Evolutionary conservation across 2,797 vertebrate genomes (phyloP).

Genomic region (Scolopax bukidnonensis): DNA sequence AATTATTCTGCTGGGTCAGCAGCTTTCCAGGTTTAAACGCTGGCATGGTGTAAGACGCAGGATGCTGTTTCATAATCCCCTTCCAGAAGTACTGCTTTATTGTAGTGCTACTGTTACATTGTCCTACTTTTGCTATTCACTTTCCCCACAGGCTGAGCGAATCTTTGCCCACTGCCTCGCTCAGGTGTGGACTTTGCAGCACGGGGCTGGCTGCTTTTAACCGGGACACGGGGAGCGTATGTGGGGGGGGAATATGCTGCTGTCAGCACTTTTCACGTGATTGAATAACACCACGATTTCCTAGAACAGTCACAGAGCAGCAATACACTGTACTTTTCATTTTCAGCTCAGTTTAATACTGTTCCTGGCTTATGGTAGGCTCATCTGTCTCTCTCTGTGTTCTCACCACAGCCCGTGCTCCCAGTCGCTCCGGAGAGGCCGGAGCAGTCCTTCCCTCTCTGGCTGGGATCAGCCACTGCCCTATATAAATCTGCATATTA

Average conservation of each 20-base stretch:
- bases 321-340: neutral
- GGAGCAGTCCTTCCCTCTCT: neutral
- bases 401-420: neutral
- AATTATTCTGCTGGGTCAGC: conserved; percentile 35
- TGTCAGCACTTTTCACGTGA: neutral
- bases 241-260: neutral
- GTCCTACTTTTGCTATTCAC: conserved; percentile 55
- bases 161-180: neutral
- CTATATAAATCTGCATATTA: conserved; percentile 59
- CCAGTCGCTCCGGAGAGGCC: neutral
- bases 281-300: neutral
- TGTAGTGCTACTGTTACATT: conserved; percentile 21
- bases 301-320: neutral
- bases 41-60: neutral
- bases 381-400: neutral
- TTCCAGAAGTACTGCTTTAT: conserved; percentile 27
- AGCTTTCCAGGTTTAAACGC: conserved; percentile 20
- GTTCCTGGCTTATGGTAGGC: neutral
- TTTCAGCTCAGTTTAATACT: conserved; percentile 31
- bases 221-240: neutral
- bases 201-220: neutral
- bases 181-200: neutral
- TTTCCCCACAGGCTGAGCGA: conserved; percentile 21
- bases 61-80: conserved; percentile 52
- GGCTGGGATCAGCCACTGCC: conserved; percentile 31